Conservation (phyloP, 2,888 invertebrate species). For the Lydus trimaculatus region DNA sequence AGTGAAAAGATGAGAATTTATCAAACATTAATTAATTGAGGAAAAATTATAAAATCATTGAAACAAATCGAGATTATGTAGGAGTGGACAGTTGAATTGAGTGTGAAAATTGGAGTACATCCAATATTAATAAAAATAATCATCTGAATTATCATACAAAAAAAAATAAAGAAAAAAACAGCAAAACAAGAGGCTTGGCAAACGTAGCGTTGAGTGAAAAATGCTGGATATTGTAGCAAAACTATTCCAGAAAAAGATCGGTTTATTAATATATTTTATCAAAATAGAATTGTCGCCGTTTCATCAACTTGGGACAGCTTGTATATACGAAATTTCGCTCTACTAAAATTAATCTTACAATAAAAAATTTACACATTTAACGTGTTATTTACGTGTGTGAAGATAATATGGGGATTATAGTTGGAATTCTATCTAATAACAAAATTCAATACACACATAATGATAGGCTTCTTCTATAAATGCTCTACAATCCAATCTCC, state of each 20-base stretch:
- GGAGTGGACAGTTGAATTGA: background rate
- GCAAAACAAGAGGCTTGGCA: background rate
- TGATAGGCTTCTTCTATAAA: background rate
- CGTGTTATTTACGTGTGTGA: background rate
- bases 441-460: background rate
- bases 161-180: background rate
- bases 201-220: background rate
- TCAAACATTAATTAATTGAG: background rate
- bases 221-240: too few relatives aligned
- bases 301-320: too few relatives aligned
- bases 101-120: background rate
- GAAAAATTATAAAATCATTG: background rate
- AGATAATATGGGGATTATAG: background rate
- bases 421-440: background rate
- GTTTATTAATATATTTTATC: background rate
- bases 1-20: background rate
- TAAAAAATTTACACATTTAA: background rate
- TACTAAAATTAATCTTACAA: background rate
- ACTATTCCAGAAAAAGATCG: too few relatives aligned
- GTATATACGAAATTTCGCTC: too few relatives aligned
- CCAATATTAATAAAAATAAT: constrained; percentile 10
- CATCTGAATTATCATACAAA: too few relatives aligned
- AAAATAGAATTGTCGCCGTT: too few relatives aligned
- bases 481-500: background rate
- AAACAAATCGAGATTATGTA: background rate